phyloP scores from a whole-genome alignment of 2,113 vertebrate genomes.

The Phyllostomus hastatus region DNA sequence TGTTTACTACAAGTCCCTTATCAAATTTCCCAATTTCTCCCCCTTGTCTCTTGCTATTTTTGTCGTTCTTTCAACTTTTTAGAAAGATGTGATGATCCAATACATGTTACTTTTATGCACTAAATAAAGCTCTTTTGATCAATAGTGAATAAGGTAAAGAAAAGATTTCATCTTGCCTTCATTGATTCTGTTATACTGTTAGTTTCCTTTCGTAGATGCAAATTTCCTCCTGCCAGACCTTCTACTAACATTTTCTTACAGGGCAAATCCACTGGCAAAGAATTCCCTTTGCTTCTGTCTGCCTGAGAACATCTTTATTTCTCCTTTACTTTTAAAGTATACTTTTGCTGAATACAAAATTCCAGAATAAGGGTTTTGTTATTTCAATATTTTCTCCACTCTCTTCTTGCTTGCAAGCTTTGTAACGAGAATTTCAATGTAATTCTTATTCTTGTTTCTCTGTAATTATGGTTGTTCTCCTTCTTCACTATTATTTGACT shows the following conservation, averaged over 20 bases:
- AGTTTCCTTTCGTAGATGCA: not conserved
- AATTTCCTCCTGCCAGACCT: not conserved
- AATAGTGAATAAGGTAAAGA: not conserved
- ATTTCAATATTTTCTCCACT: not conserved
- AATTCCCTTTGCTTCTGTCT: not conserved
- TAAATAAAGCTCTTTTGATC: not conserved
- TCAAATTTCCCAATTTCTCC: not conserved
- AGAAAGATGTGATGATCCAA: not conserved
- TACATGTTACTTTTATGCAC: not conserved
- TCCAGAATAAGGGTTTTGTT: not conserved
- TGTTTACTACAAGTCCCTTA: not conserved
- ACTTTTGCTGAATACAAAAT: not conserved
- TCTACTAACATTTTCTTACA: not conserved
- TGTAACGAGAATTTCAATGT: not conserved
- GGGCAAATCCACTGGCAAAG: not conserved
- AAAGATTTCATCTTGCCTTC: not conserved
- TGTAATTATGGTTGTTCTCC: not conserved
- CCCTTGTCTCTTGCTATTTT: not conserved
- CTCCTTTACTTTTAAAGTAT: not conserved
- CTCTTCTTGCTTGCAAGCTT: not conserved
- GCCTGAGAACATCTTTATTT: not conserved
- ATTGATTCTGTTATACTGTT: not conserved
- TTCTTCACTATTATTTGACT: not conserved
- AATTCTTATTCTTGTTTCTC: not conserved
- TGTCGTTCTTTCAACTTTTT: not conserved